Conservation (phyloP, 2,113 vertebrate species). For the Odontophorus gujanensis region DNA sequence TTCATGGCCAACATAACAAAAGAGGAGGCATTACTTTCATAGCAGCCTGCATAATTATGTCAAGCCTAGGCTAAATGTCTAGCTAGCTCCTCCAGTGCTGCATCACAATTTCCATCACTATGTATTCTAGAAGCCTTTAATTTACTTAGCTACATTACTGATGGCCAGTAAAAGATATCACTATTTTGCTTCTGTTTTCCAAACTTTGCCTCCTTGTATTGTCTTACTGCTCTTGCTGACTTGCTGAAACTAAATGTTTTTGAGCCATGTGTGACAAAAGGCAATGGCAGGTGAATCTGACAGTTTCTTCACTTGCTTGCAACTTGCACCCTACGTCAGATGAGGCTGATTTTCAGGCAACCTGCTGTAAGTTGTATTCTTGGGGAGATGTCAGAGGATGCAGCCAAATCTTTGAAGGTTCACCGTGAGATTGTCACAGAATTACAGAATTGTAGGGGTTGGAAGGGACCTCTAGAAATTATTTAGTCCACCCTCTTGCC, state of each 20-base stretch:
- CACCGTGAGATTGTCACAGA: background rate
- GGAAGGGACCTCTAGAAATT: too few relatives aligned
- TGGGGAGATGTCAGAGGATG: rapidly evolving
- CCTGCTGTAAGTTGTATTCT: background rate
- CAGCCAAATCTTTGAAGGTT: background rate
- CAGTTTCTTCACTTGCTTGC: background rate
- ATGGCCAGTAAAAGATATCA: background rate
- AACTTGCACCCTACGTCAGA: background rate
- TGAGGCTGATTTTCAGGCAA: background rate
- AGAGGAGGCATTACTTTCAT: too few relatives aligned
- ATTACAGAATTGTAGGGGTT: too few relatives aligned
- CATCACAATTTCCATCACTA: background rate
- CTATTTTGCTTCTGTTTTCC: background rate
- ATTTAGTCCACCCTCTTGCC: too few relatives aligned
- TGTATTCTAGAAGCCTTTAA: background rate
- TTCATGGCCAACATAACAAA: too few relatives aligned
- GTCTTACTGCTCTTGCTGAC: background rate
- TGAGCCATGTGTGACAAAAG: background rate
- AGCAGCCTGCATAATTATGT: background rate
- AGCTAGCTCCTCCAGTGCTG: background rate
- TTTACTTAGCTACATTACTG: background rate
- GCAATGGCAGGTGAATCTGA: background rate
- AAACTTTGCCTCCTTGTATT: rapidly evolving
- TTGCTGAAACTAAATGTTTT: background rate
- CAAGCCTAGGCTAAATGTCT: background rate